Percentiles rank a stretch among this genome's conserved stretches.
Evolutionary conservation across 2,797 vertebrate species (phyloP).

Genomic region (Falco columbarius): DNA sequence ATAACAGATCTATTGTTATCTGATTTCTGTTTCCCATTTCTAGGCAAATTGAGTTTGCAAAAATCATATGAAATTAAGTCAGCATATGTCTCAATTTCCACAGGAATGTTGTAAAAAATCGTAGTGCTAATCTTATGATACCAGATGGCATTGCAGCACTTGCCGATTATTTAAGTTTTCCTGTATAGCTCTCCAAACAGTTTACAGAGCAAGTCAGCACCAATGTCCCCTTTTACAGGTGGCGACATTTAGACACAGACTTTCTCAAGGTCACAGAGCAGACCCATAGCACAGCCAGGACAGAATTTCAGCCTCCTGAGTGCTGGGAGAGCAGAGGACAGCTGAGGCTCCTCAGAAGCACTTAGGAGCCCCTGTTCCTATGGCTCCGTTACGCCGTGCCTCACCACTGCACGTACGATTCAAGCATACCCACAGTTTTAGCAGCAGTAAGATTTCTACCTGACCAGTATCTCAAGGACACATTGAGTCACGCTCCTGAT

Average conservation of each 20-base stretch:
- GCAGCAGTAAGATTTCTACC: not conserved
- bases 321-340: not conserved
- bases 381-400: not conserved
- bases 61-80: not conserved
- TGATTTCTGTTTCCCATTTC: not conserved
- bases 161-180: not conserved
- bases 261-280: not conserved
- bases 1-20: not conserved
- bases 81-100: slow-evolving; percentile 3
- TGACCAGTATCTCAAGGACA: not conserved
- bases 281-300: not conserved
- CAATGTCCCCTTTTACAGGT: not conserved
- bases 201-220: not conserved
- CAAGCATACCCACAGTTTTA: not conserved
- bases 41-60: not conserved
- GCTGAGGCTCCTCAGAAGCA: not conserved
- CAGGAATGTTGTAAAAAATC: not conserved
- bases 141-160: not conserved
- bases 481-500: not conserved
- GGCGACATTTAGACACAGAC: not conserved
- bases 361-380: not conserved
- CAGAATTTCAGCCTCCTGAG: not conserved
- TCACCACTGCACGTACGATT: rapidly evolving
- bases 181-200: not conserved
- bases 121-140: not conserved